These are phyloP conservation scores for Scaptomyza graminum DNA, from an alignment of 1,140 invertebrate genomes.

Conservation along the genomic window DNA sequence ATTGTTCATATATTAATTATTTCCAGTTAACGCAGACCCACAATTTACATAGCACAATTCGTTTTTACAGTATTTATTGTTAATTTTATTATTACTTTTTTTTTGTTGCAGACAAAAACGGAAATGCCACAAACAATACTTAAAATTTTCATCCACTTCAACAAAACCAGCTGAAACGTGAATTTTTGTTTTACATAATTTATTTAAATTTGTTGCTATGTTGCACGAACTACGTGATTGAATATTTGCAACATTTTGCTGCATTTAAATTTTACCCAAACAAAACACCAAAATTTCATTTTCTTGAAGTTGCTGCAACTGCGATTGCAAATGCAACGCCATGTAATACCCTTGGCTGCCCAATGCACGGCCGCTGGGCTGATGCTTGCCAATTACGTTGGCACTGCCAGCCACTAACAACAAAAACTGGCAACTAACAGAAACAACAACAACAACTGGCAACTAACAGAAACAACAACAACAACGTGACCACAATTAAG, in stretches of 20 bases:
- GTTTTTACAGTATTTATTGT: slow-evolving; percentile 4
- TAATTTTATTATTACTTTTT: slow-evolving; percentile 15
- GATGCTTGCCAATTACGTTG: slow-evolving; percentile 71
- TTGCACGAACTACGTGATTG: slow-evolving; percentile 80
- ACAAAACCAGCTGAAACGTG: slow-evolving; percentile 42
- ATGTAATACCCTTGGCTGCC: slow-evolving; percentile 72
- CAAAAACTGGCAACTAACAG: slow-evolving; percentile 21
- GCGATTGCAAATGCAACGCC: slow-evolving; percentile 38
- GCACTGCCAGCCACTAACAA: slow-evolving; percentile 20
- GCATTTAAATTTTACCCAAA: slow-evolving; percentile 55
- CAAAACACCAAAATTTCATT: slow-evolving; percentile 19
- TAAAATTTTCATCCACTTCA: slow-evolving; percentile 41
- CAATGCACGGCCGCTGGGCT: slow-evolving; percentile 44
- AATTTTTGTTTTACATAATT: slow-evolving; percentile 71
- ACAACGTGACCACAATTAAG: slow-evolving; percentile 65
- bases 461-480: slow-evolving; percentile 29
- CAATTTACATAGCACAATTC: slow-evolving; percentile 47
- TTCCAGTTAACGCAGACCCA: slow-evolving; percentile 21
- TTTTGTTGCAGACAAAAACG: slow-evolving; percentile 46
- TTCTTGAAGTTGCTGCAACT: slow-evolving; percentile 37
- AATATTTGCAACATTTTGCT: slow-evolving; percentile 79
- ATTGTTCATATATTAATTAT: slow-evolving; percentile 44
- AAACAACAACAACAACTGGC: slow-evolving; percentile 13
- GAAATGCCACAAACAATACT: slow-evolving; percentile 55
- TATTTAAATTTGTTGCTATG: slow-evolving; percentile 73